Evolutionary conservation across 2,888 invertebrate species (phyloP), one percentile per base, ranked within the genome.

Genomic region (Melipona beecheii): DNA sequence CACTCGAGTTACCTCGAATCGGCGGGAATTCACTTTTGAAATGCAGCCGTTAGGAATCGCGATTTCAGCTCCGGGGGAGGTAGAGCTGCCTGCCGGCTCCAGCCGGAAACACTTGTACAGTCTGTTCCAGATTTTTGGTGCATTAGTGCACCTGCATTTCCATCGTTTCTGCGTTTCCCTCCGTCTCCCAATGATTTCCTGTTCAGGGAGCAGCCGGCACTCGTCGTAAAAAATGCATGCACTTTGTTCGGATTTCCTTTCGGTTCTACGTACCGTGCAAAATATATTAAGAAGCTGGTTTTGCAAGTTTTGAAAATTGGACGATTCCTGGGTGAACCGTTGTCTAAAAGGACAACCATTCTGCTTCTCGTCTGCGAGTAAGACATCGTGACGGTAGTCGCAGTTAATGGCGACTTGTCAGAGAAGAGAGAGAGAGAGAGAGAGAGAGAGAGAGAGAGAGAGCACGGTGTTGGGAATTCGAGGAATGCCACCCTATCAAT

Each of bases 401-500:
- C 43, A 27, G 13, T 27, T 69, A 69, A 50, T 21, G 43, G 50
- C 5, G 36, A 24, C 0, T 11, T 24, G 43, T 54, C 49, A 58
- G 17, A 62, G 54, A 17, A 36, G 31, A 69, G 15, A n/a, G 2
- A 3, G 31, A 3, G 31, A 0, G 3, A 31, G 31, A 31, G 21
- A 69, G 15, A n/a, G 54, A 31, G 2, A 3, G 31, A 3, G 31
- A 0, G 3, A 31, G 31, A 31, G 21, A 69, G 15, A n/a, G 54
- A n/a, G 60, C 52, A 50, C 64, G 78, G 78, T 71, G 68, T 27
- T 78, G 66, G 56, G 77, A 85, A 81, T 77, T 49, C 73, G 54
- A 56, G 50, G 68, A 58, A 56, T 50, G 65, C 64, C 64, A 31
- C 56, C 77, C 84, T 89, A 91, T 91, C 90, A 87, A 91, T 91